These are phyloP conservation scores for Pectinophora gossypiella DNA, from an alignment of 1,140 invertebrate genomes.

Conservation along the genomic window DNA sequence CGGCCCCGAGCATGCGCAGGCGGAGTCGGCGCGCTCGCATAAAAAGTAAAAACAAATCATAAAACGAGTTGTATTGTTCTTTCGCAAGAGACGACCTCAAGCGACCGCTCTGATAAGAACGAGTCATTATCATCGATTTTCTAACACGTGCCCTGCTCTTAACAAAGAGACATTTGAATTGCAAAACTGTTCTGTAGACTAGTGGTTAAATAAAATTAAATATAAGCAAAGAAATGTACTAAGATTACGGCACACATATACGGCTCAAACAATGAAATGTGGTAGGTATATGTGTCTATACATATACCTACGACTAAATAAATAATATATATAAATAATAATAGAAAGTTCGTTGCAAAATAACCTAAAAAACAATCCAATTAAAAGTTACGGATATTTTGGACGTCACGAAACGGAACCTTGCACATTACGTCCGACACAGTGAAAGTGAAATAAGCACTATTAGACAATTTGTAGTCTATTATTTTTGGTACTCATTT, in stretches of 20 bases:
- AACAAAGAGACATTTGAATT: slow-evolving; percentile 34
- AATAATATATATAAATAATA: too few relatives aligned
- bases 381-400: slow-evolving; percentile 32
- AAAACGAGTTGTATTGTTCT: slow-evolving; percentile 69
- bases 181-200: too few relatives aligned
- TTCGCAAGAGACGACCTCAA: slow-evolving; percentile 46
- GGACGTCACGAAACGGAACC: slow-evolving; percentile 52
- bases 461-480: slow-evolving; percentile 34
- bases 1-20: slow-evolving; percentile 9
- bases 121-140: slow-evolving; percentile 41
- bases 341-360: slow-evolving; percentile 46
- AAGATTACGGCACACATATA: too few relatives aligned
- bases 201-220: too few relatives aligned
- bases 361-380: slow-evolving; percentile 22
- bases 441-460: slow-evolving; percentile 62
- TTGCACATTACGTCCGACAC: slow-evolving; percentile 37
- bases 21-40: slow-evolving; percentile 13
- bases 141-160: slow-evolving; percentile 39
- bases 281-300: too few relatives aligned
- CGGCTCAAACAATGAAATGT: too few relatives aligned
- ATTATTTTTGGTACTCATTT: too few relatives aligned
- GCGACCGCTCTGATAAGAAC: slow-evolving; percentile 43
- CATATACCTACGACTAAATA: too few relatives aligned
- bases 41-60: slow-evolving; percentile 61
- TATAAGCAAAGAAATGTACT: too few relatives aligned